Conservation (phyloP, 2,113 vertebrate genomes). For the Hyaena hyaena region DNA sequence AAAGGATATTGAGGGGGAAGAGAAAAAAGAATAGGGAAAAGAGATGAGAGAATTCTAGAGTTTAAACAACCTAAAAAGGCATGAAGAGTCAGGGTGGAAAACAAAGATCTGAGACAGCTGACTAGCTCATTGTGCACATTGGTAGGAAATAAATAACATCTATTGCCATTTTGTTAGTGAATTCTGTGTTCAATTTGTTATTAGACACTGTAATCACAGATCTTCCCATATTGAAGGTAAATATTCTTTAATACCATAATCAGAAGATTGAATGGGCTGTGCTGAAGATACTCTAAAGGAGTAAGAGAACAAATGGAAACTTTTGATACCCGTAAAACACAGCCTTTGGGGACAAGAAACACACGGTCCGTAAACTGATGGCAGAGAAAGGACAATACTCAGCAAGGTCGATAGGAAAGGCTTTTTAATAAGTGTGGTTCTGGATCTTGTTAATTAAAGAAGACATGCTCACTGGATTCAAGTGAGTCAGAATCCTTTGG, state of each 20-base stretch:
- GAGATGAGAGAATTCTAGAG: neutral
- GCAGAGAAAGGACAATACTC: neutral
- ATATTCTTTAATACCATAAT: neutral
- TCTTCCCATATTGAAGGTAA: neutral
- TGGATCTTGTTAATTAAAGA: neutral
- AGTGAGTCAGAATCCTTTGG: neutral
- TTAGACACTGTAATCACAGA: neutral
- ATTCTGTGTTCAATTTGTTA: neutral
- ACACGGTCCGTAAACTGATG: neutral
- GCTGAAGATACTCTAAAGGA: neutral
- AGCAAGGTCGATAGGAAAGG: neutral
- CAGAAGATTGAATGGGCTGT: neutral
- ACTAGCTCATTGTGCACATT: neutral
- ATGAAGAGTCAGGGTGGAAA: neutral
- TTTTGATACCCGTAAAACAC: neutral
- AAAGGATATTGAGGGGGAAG: neutral
- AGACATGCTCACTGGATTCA: neutral
- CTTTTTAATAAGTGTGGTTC: neutral
- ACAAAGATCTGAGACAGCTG: neutral
- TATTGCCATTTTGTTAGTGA: neutral
- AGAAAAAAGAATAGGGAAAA: neutral
- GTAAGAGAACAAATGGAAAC: neutral
- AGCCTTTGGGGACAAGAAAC: neutral
- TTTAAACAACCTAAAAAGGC: neutral
- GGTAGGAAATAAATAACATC: neutral